Base-by-base conservation (phyloP, 2,113 vertebrate species). In the Naja naja region DNA sequence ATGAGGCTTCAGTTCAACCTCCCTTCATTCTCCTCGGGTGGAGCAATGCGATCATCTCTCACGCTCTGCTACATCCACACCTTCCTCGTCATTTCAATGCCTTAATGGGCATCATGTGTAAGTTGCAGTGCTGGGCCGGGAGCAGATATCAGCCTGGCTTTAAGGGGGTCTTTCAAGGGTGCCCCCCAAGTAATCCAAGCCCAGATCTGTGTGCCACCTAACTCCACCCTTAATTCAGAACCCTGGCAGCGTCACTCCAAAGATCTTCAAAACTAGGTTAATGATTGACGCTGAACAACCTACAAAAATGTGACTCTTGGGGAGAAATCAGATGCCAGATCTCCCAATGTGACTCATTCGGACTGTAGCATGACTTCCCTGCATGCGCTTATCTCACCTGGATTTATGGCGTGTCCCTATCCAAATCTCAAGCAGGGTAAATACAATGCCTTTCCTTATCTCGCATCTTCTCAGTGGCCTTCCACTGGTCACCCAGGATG, bases 251-350 rank as follows among this genome's bases (percentile, higher is more conserved):
- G 6, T 56, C 20, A 45, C 87, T 60, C 23, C 20, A 30, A 39
- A 60, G 92, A 89, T 39, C 43, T 52, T 81, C 30, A 11, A 49
- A 93, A 90, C 27, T 34, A 55, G 87, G 69, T 86, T 93, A 93
- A 93, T 93, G 53, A 93, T 89, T 93, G 88, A 47, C 20, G 45
- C 34, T 4, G 6, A 47, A 60, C 85, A 23, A 20, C 87, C 52
- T 43, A n/a, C 34, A 56, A 39, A 53, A 30, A 52, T 45, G 47
- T 27, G 22, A 64, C 49, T 55, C 85, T n/a, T 81, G 64, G 30
- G 22, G 87, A 54, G 4, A 30, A 34, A 56, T 25, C 92, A 90
- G 52, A 34, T n/a, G 43, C 22, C 81, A 91, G 64, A 56, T 58
- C 30, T 88, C 52, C 7, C 56, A 58, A 43, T 22, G 6, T 55